Evolutionary conservation across 2,797 vertebrate genomes (phyloP).

Genomic region (Hapalemur alaotrensis): DNA sequence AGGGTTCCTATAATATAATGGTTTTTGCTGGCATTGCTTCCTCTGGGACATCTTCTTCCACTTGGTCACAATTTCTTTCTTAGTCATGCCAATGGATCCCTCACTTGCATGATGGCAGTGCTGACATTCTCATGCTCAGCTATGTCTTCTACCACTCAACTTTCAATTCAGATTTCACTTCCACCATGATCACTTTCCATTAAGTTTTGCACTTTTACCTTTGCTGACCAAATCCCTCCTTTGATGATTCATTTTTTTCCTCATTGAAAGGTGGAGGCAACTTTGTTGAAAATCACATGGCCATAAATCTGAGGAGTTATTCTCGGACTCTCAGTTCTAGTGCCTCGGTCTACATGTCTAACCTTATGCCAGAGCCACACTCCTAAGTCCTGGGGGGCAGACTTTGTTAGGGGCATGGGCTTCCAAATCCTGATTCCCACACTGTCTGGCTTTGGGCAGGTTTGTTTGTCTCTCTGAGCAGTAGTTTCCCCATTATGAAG

Average conservation of each 20-base stretch:
- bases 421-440: neutral
- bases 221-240: neutral
- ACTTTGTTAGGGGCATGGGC: neutral
- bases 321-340: neutral
- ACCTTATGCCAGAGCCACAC: neutral
- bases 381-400: neutral
- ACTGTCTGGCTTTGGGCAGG: neutral
- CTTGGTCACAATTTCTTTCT: neutral
- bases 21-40: neutral
- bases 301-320: neutral
- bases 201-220: neutral
- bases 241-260: neutral
- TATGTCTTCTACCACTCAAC: neutral
- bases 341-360: neutral
- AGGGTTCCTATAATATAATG: neutral
- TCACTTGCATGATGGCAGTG: rapidly evolving
- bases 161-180: neutral
- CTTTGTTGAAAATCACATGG: neutral
- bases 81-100: neutral
- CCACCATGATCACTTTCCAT: neutral
- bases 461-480: neutral
- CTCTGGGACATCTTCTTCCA: neutral
- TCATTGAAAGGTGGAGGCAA: neutral
- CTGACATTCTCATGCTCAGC: neutral
- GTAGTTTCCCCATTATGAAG: neutral